phyloP scores from a whole-genome alignment of 2,797 vertebrate species.

The Dendrocincla fuliginosa region DNA sequence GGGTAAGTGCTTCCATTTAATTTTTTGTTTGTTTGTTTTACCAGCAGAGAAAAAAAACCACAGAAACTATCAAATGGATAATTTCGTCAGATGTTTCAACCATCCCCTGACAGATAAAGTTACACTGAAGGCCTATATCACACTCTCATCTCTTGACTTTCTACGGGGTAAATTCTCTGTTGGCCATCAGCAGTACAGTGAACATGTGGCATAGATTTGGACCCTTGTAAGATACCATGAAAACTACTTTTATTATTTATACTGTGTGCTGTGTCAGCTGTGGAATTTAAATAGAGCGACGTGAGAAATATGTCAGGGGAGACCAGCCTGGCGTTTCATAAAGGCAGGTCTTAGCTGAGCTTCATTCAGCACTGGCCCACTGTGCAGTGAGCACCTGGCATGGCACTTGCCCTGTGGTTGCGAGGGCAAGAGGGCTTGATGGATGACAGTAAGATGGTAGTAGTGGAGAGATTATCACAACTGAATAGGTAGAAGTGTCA shows the following conservation, averaged over 20 bases:
- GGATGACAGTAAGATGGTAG: not conserved
- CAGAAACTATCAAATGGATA: not conserved
- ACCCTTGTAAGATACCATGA: accelerated
- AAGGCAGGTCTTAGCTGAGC: not conserved
- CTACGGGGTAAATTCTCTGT: not conserved
- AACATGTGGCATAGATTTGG: not conserved
- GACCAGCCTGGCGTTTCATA: not conserved
- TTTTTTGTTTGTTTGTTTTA: too few species aligned
- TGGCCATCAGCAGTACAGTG: too few species aligned
- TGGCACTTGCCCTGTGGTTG: not conserved
- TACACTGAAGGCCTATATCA: not conserved
- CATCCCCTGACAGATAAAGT: not conserved
- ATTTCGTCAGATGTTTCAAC: not conserved
- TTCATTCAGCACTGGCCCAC: not conserved
- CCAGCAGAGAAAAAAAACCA: not conserved
- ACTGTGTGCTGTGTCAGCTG: not conserved
- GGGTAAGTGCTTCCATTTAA: not conserved
- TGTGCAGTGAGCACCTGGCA: not conserved
- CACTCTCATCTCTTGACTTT: not conserved
- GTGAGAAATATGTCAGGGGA: not conserved
- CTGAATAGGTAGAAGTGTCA: not conserved
- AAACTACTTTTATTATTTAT: not conserved
- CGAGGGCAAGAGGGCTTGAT: not conserved
- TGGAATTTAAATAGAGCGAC: not conserved
- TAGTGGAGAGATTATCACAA: not conserved